Conservation (phyloP, 2,113 vertebrate species). For the Amblyornis subalaris region DNA sequence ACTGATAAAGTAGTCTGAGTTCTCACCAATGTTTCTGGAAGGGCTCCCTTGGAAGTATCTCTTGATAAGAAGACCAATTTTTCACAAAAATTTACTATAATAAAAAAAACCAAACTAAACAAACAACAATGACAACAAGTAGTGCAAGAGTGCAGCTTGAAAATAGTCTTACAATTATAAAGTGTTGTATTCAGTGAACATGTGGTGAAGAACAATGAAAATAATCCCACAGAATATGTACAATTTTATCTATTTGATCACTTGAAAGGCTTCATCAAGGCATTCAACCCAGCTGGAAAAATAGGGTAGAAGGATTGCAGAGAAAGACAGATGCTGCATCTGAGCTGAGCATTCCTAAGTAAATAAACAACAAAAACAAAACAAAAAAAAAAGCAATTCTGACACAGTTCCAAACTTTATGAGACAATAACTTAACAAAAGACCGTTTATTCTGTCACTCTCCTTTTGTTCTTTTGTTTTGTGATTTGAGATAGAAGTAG, state of each 20-base stretch:
- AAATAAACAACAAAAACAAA: conserved; percentile 64
- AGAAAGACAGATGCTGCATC: conserved; percentile 65
- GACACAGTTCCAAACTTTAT: conserved; percentile 66
- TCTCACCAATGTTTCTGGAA: neutral
- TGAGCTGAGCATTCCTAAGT: conserved; percentile 47
- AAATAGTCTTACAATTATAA: conserved; percentile 30
- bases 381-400: conserved; percentile 45
- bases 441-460: conserved; percentile 48
- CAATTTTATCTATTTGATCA: conserved; percentile 63
- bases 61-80: neutral
- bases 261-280: conserved; percentile 68
- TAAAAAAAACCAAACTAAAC: neutral
- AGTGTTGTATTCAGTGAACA: conserved; percentile 50
- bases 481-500: conserved; percentile 52
- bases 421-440: conserved; percentile 64
- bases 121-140: neutral
- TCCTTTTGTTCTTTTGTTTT: conserved; percentile 22
- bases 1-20: neutral
- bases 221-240: conserved; percentile 55
- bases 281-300: conserved; percentile 58
- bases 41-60: neutral
- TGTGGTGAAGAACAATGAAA: conserved; percentile 65
- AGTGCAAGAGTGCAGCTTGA: conserved; percentile 25
- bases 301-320: neutral
- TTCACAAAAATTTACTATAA: neutral